Percentiles rank a stretch among this genome's conserved stretches.
Evolutionary conservation across 2,113 vertebrate genomes (phyloP).

Genomic region (Xiphophorus couchianus): DNA sequence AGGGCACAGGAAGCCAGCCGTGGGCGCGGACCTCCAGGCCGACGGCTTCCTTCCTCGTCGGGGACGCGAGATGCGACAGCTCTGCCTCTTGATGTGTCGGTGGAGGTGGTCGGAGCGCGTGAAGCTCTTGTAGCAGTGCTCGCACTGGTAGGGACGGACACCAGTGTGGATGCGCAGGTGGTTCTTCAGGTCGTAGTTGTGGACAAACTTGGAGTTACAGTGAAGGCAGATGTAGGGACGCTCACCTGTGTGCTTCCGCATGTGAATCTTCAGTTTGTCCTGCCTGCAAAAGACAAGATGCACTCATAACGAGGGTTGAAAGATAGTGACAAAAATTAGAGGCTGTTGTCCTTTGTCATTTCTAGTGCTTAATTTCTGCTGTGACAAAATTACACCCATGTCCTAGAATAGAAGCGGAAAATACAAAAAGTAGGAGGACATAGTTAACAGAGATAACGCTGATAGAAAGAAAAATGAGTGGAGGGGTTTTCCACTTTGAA

Average conservation of each 20-base stretch:
- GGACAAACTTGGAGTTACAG: constrained; percentile 98
- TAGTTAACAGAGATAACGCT: constrained; percentile 39
- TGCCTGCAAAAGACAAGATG: constrained; percentile 80
- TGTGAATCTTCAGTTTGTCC: constrained; percentile 99
- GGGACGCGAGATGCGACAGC: constrained; percentile 90
- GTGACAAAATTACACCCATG: not conserved
- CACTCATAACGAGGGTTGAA: constrained; percentile 1
- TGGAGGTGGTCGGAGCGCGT: constrained; percentile 97
- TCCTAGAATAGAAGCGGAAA: constrained; percentile 46
- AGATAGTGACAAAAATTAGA: not conserved
- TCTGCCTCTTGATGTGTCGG: constrained; percentile 96
- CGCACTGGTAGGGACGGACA: constrained; percentile 95
- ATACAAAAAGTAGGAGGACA: constrained; percentile 37
- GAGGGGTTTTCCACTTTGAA: constrained; percentile 64
- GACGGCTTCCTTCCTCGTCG: constrained; percentile 89
- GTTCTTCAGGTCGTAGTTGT: constrained; percentile 99
- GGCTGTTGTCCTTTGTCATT: constrained; percentile 4
- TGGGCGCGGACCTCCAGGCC: constrained; percentile 83
- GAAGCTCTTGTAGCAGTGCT: constrained; percentile 99
- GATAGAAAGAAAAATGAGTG: constrained; percentile 47
- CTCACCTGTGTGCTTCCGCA: constrained; percentile 98
- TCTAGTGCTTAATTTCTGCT: not conserved
- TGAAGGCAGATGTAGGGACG: constrained; percentile 97
- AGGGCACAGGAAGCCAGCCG: constrained; percentile 83
- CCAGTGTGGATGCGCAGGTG: constrained; percentile 98